Evolutionary conservation across 2,888 invertebrate species (phyloP).

Genomic region (Drosophila incognita): DNA sequence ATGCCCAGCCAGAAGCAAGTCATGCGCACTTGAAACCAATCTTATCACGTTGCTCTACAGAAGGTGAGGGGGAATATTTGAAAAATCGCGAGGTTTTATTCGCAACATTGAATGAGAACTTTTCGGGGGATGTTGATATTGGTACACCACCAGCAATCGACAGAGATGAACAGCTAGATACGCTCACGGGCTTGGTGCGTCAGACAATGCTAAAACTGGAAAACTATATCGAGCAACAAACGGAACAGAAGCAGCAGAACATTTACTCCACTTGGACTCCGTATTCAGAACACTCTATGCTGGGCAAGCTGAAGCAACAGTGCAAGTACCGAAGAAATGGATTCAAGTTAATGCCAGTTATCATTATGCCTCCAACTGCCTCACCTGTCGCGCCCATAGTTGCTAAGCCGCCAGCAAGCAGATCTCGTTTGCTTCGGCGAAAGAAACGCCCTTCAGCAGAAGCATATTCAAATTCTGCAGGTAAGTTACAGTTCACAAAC

Average conservation of each 20-base stretch:
- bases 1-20: neutral
- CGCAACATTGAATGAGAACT: neutral
- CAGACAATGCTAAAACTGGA: conserved; percentile 52
- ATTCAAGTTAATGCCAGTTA: conserved; percentile 32
- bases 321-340: conserved; percentile 23
- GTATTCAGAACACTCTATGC: neutral
- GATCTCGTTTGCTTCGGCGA: neutral
- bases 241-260: conserved; percentile 2
- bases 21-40: neutral
- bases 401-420: neutral
- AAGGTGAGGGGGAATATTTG: neutral
- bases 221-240: conserved; percentile 27
- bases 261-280: neutral
- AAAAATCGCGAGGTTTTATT: neutral
- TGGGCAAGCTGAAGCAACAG: conserved; percentile 20
- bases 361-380: neutral
- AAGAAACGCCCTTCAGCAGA: conserved; percentile 2
- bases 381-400: neutral
- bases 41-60: neutral
- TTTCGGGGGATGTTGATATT: neutral
- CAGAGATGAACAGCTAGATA: neutral
- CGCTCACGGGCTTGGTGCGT: conserved; percentile 37
- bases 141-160: neutral
- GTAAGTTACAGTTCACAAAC: neutral
- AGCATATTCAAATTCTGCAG: neutral